These are phyloP conservation scores for Remorina albescens DNA, from an alignment of 2,797 vertebrate species.

Conservation along the genomic window DNA sequence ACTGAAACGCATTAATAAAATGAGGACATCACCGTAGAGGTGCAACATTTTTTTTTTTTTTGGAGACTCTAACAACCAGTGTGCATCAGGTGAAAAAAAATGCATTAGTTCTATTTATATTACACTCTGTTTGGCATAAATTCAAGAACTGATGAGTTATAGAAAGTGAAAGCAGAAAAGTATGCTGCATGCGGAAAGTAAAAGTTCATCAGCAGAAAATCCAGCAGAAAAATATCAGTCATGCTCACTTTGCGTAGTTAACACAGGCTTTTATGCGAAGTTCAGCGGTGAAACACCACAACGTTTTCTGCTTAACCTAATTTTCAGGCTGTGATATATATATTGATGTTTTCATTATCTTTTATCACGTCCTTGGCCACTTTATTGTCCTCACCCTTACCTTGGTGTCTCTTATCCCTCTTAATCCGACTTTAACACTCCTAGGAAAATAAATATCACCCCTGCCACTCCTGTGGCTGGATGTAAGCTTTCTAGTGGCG, in stretches of 20 bases:
- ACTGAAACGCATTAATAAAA: no score
- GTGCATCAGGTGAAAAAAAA: neutral
- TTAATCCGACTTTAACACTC: conserved; percentile 54
- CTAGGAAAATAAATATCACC: conserved; percentile 50
- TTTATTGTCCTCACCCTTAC: conserved; percentile 28
- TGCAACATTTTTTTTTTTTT: neutral
- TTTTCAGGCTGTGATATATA: neutral
- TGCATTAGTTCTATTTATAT: neutral
- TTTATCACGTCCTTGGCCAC: neutral
- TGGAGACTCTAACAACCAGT: neutral
- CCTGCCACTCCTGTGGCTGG: conserved; percentile 29
- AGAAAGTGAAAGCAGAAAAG: neutral
- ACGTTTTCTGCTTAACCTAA: neutral
- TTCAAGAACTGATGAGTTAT: neutral
- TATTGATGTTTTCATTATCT: conserved; percentile 2
- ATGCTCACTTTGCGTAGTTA: neutral
- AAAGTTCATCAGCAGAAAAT: neutral
- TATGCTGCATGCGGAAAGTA: neutral
- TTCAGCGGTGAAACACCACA: neutral
- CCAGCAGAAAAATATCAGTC: neutral
- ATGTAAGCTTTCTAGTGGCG: conserved; percentile 50
- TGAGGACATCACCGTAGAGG: neutral
- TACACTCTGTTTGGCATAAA: neutral
- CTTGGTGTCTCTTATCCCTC: conserved; percentile 24
- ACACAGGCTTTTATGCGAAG: neutral